Evolutionary conservation across 1,140 invertebrate species (phyloP).

Genomic region (Trachymyrmex septentrionalis): DNA sequence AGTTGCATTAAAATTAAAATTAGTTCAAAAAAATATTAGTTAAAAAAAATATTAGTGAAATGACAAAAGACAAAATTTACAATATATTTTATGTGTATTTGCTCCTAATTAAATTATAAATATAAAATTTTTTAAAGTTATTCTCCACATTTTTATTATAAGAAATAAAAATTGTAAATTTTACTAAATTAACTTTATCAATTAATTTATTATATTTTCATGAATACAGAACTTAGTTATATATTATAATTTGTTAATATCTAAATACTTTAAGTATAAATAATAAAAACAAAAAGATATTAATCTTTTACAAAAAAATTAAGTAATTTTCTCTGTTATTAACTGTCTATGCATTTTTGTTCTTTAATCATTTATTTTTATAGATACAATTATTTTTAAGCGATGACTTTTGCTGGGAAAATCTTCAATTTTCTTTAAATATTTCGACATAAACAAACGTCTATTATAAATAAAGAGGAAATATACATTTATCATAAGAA

Average conservation of each 20-base stretch:
- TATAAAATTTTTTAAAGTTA: not conserved
- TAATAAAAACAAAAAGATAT: too few species aligned
- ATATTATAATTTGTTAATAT: too few species aligned
- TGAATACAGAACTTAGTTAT: not conserved
- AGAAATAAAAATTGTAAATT: not conserved
- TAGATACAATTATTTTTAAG: not conserved
- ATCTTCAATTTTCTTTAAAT: not conserved
- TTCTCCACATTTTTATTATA: not conserved
- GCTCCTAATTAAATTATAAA: not conserved
- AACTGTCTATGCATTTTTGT: not conserved
- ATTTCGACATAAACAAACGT: not conserved
- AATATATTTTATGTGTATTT: not conserved
- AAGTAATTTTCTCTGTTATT: too few species aligned
- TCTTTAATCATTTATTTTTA: not conserved
- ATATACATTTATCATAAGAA: not conserved
- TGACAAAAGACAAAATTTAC: not conserved
- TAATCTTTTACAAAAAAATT: too few species aligned
- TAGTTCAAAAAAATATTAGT: not conserved
- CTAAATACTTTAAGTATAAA: too few species aligned
- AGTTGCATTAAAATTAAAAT: conserved; percentile 27
- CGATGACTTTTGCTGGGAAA: not conserved
- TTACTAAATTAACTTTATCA: not conserved
- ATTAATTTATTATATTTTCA: not conserved
- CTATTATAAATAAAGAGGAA: not conserved
- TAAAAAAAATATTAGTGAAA: not conserved